Evolutionary conservation across 2,797 vertebrate species (phyloP).

Genomic region (Forpus xanthops): DNA sequence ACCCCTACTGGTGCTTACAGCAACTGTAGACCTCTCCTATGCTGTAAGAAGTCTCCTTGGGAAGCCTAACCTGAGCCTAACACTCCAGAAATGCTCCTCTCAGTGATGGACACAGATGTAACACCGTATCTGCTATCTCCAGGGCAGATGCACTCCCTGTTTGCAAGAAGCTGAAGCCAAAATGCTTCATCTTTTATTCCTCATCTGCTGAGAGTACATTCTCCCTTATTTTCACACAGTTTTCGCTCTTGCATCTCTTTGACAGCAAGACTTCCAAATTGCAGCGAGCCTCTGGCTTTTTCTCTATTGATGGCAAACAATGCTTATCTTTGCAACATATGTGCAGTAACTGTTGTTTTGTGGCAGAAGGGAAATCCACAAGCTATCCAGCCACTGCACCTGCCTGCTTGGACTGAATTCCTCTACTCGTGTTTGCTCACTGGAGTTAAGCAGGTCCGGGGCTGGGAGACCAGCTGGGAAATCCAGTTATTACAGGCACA

Average conservation of each 20-base stretch:
- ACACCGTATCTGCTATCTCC: accelerated
- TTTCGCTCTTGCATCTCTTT: not conserved
- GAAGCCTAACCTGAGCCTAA: not conserved
- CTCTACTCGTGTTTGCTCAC: not conserved
- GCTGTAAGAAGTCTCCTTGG: not conserved
- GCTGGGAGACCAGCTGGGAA: conserved; percentile 49
- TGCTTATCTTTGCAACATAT: conserved; percentile 10
- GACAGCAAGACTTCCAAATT: not conserved
- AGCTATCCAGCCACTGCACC: conserved; percentile 51
- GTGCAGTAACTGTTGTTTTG: not conserved
- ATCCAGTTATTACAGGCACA: conserved; percentile 11
- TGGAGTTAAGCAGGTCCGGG: conserved; percentile 21
- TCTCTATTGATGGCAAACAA: not conserved
- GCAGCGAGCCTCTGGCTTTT: not conserved
- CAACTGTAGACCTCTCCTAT: not conserved
- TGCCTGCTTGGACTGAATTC: conserved; percentile 44
- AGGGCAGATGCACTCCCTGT: not conserved
- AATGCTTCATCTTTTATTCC: not conserved
- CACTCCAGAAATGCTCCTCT: not conserved
- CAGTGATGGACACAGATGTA: not conserved
- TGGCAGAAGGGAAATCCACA: conserved; percentile 58
- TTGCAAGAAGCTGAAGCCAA: not conserved
- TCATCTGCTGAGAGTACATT: not conserved
- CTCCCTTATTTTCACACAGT: not conserved
- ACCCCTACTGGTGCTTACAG: not conserved